Conservation (phyloP, 2,888 invertebrate genomes). For the Asteroscopus sphinx region DNA sequence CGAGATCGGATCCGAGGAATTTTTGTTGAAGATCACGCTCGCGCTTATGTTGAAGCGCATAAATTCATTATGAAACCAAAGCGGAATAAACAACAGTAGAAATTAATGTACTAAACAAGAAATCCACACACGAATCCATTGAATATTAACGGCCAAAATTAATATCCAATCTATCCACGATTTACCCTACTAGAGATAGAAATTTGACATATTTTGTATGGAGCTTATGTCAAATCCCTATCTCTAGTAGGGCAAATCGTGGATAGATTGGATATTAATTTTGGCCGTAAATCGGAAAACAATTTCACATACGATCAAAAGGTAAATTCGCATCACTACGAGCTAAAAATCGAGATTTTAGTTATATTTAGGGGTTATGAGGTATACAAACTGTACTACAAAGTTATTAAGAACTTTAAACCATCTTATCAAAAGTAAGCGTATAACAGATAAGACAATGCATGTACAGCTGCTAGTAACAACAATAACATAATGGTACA, state of each 20-base stretch:
- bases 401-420: constrained; percentile 23
- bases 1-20: constrained; percentile 85
- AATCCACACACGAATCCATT: constrained; percentile 51
- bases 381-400: too few relatives aligned
- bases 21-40: constrained; percentile 85
- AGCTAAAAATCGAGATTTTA: constrained; percentile 11
- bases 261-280: too few relatives aligned
- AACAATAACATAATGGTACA: constrained; percentile 29
- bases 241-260: too few relatives aligned
- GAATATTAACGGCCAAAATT: too few relatives aligned
- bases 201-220: too few relatives aligned
- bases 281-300: constrained; percentile 43
- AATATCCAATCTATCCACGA: too few relatives aligned
- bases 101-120: constrained; percentile 49
- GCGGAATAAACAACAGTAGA: constrained; percentile 68
- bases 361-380: constrained; percentile 9
- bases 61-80: constrained; percentile 77
- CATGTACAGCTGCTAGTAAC: constrained; percentile 31
- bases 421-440: constrained; percentile 25
- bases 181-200: too few relatives aligned
- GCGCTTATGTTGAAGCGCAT: constrained; percentile 74
- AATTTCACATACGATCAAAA: constrained; percentile 30
- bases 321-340: constrained; percentile 28
- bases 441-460: constrained; percentile 35
- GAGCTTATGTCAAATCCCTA: too few relatives aligned